phyloP scores from a whole-genome alignment of 2,888 invertebrate genomes.

The Ectemnius cavifrons region DNA sequence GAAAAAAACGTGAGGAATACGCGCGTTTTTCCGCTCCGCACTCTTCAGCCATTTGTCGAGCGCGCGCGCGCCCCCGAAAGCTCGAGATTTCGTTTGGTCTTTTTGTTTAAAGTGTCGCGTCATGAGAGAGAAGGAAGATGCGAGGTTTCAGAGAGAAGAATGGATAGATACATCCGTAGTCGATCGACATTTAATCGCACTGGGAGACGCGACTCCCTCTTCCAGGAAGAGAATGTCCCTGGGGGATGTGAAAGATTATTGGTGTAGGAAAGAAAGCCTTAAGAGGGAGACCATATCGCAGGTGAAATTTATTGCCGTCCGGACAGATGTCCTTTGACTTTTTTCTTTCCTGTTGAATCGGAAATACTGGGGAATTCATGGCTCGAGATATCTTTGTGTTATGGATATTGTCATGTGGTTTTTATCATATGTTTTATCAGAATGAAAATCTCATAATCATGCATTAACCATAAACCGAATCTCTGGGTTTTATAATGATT shows the following conservation, averaged over 20 bases:
- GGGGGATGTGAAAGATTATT: constrained; percentile 46
- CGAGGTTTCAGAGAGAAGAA: too few species aligned
- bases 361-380: background rate
- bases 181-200: constrained; percentile 2
- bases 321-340: constrained; percentile 1
- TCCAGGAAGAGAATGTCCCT: constrained; percentile 19
- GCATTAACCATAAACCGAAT: too few species aligned
- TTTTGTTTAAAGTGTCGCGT: too few species aligned
- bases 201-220: constrained; percentile 21
- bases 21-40: too few species aligned
- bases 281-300: constrained; percentile 25
- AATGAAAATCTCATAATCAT: too few species aligned
- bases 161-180: too few species aligned
- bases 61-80: too few species aligned
- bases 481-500: too few species aligned
- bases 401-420: background rate
- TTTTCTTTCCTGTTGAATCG: background rate
- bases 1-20: too few species aligned
- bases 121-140: too few species aligned
- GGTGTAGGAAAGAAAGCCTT: constrained; percentile 31
- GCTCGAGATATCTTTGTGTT: background rate
- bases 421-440: background rate
- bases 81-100: too few species aligned
- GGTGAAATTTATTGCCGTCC: constrained; percentile 49
- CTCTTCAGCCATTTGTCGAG: too few species aligned